Evolutionary conservation across 2,797 vertebrate genomes (phyloP), one percentile per base, ranked within the genome.

Genomic region (Margarornis squamiger): DNA sequence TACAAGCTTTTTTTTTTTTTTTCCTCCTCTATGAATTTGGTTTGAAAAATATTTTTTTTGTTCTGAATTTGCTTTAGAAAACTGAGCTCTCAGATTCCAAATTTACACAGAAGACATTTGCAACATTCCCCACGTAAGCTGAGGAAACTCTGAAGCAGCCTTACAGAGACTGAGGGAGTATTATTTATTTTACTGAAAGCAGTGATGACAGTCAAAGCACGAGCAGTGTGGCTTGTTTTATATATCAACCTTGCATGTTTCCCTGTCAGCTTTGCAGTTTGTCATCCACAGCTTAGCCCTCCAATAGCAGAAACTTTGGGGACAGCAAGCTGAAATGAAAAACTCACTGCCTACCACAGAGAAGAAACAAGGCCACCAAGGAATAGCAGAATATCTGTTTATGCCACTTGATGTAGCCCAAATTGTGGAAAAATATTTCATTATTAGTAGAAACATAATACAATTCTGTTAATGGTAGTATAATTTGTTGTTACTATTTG

Each of bases 241-340:
- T 92, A 20, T 66, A 94, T 88, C 83, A 96, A 32, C 82, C 75
- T 89, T 36, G 49, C 77, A 89, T 75, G 80, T 94, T 95, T 86
- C 71, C 70, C 86, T 93, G 94, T 80, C 96, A 94, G 71, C 86
- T 93, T 93, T 92, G 91, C 68, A 73, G 88, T 92, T 94, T 94
- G 90, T 93, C 94, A 95, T 61, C 87, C 84, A 54, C 91, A 93
- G 87, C 68, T 93, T 82, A 92, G 88, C 77, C 77, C 92, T 83
- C 77, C 79, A 93, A 92, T 46, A 77, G 80, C 80, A 74, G n/a
- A 88, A 92, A 93, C 95, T 94, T 71, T 74, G 88, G 86, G 90
- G 91, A 95, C 77, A 93, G 83, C 80, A 26, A 36, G 65, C 81
- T 86, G 85, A 87, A 92, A 91, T 67, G 75, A 92, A 86, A 96